phyloP scores from a whole-genome alignment of 2,888 invertebrate species.

The Rotaria sp. region DNA sequence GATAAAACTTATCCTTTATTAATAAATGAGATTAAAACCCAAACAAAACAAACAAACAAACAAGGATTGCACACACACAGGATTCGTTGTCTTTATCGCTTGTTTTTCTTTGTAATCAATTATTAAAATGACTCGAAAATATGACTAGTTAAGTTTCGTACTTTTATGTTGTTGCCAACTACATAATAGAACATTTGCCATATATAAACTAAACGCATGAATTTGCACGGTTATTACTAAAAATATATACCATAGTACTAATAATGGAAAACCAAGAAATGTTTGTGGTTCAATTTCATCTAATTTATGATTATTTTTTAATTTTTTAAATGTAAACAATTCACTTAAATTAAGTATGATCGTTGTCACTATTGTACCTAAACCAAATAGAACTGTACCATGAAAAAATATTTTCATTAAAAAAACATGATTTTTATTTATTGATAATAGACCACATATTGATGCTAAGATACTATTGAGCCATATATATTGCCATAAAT shows the following conservation, averaged over 20 bases:
- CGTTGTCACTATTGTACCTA: conserved; percentile 74
- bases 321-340: conserved; percentile 67
- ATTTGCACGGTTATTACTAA: conserved; percentile 77
- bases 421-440: conserved; percentile 71
- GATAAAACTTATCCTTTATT: not conserved
- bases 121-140: not conserved
- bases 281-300: conserved; percentile 34
- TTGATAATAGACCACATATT: conserved; percentile 75
- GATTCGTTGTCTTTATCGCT: not conserved
- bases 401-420: conserved; percentile 62
- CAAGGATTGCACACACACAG: not conserved
- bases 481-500: conserved; percentile 91
- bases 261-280: conserved; percentile 67
- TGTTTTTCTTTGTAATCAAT: not conserved
- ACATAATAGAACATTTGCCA: conserved; percentile 29
- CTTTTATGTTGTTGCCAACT: not conserved
- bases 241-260: conserved; percentile 83
- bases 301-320: conserved; percentile 59
- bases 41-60: not conserved
- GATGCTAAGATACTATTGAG: conserved; percentile 73
- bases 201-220: conserved; percentile 44
- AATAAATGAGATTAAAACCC: not conserved
- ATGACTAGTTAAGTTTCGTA: not conserved
- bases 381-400: conserved; percentile 70
- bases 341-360: conserved; percentile 74